phyloP scores from a whole-genome alignment of 2,113 vertebrate genomes.

The Eira barbara region DNA sequence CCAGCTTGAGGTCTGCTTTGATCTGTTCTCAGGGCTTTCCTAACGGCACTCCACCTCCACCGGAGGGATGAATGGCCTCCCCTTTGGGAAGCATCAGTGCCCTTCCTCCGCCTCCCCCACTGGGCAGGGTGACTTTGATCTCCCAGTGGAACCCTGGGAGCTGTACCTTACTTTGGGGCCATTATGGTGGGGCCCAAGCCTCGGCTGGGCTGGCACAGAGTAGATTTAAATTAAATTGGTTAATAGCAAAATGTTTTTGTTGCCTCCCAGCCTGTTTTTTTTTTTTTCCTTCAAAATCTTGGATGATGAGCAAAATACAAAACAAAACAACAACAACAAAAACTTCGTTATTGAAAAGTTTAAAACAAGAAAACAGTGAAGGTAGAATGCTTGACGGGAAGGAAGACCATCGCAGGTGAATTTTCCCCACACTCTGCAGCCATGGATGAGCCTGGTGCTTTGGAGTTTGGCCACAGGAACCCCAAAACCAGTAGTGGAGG shows the following conservation, averaged over 20 bases:
- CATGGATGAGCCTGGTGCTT: slow-evolving; percentile 4
- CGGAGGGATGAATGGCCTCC: slow-evolving; percentile 10
- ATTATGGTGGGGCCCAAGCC: slow-evolving; percentile 80
- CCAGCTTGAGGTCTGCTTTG: slow-evolving; percentile 43
- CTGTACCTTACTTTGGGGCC: slow-evolving; percentile 63
- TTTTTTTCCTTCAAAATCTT: slow-evolving; percentile 65
- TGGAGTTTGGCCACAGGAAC: not conserved
- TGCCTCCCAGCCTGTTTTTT: slow-evolving; percentile 53
- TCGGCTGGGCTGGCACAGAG: slow-evolving; percentile 65
- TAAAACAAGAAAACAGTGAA: slow-evolving; percentile 55
- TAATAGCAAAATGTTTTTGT: slow-evolving; percentile 73
- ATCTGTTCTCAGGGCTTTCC: slow-evolving; percentile 53
- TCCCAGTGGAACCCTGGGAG: slow-evolving; percentile 87
- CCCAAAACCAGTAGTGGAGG: not conserved
- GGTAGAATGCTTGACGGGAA: slow-evolving; percentile 64
- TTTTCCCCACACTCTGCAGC: slow-evolving; percentile 5
- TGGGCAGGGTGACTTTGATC: slow-evolving; percentile 74
- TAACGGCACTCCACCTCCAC: not conserved
- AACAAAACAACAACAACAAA: slow-evolving; percentile 66
- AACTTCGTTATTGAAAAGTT: slow-evolving; percentile 75
- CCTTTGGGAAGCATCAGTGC: slow-evolving; percentile 74
- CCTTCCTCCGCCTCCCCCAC: slow-evolving; percentile 54
- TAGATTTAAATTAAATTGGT: slow-evolving; percentile 86
- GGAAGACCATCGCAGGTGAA: slow-evolving; percentile 52
- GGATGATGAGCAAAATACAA: slow-evolving; percentile 17